A percentile compares a stretch with the other conserved stretches of the same genome.
These are phyloP conservation scores for Nibea coibor DNA, from an alignment of 2,113 vertebrate species.

Conservation along the genomic window DNA sequence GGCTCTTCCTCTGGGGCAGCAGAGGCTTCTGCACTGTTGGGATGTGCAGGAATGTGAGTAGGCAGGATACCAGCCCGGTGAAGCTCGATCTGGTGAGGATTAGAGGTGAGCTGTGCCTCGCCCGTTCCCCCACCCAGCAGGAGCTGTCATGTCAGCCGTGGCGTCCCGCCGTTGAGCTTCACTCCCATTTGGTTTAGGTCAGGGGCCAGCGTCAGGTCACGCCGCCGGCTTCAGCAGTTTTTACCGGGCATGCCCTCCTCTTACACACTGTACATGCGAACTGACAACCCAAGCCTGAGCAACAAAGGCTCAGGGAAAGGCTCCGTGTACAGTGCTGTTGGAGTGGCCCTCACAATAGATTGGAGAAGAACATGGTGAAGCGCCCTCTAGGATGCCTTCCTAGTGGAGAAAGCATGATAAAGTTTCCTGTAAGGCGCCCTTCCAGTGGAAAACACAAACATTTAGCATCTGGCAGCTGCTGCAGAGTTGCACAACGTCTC, in stretches of 20 bases:
- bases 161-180: slow-evolving; percentile 58
- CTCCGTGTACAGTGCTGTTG: slow-evolving; percentile 6
- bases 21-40: slow-evolving; percentile 27
- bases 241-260: slow-evolving; percentile 27
- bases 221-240: slow-evolving; percentile 40
- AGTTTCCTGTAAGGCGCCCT: too few relatives aligned
- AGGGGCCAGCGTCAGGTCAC: slow-evolving; percentile 73
- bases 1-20: slow-evolving; percentile 36
- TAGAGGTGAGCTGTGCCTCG: slow-evolving; percentile 56
- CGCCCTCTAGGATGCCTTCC: too few relatives aligned
- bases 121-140: slow-evolving; percentile 64
- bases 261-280: slow-evolving; percentile 39
- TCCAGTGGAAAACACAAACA: too few relatives aligned
- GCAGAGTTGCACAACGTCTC: slow-evolving; percentile 27
- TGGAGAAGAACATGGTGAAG: too few relatives aligned
- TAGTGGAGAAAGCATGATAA: too few relatives aligned
- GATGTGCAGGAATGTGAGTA: slow-evolving; percentile 60
- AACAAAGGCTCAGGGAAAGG: slow-evolving; percentile 49
- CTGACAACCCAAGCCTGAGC: slow-evolving; percentile 63
- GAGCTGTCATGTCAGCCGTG: slow-evolving; percentile 72
- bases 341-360: slow-evolving; percentile 10
- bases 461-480: background rate
- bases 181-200: slow-evolving; percentile 59
- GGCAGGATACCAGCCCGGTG: slow-evolving; percentile 32
- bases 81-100: slow-evolving; percentile 54